Conservation (phyloP, 2,888 invertebrate genomes). For the Tethea ocularis region DNA sequence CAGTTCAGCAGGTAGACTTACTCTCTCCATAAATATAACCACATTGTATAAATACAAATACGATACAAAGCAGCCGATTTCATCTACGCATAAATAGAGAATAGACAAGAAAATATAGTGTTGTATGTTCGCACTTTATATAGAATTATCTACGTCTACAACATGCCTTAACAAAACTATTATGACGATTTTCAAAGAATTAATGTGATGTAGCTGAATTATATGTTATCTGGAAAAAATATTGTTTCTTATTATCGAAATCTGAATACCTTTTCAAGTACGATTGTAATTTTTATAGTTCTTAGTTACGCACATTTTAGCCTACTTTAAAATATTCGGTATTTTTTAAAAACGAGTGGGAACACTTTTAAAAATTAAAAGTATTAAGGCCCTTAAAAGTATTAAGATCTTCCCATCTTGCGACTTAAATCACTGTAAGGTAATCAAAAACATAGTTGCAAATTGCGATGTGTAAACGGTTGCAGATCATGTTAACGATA, state of each 20-base stretch:
- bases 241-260: too few relatives aligned
- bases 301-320: too few relatives aligned
- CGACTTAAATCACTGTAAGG: not conserved
- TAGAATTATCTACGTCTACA: not conserved
- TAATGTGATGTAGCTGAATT: not conserved
- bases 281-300: too few relatives aligned
- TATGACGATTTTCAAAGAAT: slow-evolving; percentile 1
- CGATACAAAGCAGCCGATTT: slow-evolving; percentile 4
- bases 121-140: not conserved
- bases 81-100: not conserved
- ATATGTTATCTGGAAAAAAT: not conserved
- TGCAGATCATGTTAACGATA: slow-evolving; percentile 34
- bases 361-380: too few relatives aligned
- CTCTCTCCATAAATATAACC: slow-evolving; percentile 4
- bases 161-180: not conserved
- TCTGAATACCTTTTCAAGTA: not conserved
- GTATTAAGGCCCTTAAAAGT: too few relatives aligned
- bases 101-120: not conserved
- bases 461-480: slow-evolving; percentile 30
- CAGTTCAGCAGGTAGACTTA: slow-evolving; percentile 2
- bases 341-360: too few relatives aligned
- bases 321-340: too few relatives aligned
- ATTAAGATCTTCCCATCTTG: not conserved
- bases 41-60: slow-evolving; percentile 7
- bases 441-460: not conserved